A percentile compares a stretch with the other conserved stretches of the same genome.
Conservation (phyloP, 2,113 vertebrate species). For the Sturnira hondurensis region DNA sequence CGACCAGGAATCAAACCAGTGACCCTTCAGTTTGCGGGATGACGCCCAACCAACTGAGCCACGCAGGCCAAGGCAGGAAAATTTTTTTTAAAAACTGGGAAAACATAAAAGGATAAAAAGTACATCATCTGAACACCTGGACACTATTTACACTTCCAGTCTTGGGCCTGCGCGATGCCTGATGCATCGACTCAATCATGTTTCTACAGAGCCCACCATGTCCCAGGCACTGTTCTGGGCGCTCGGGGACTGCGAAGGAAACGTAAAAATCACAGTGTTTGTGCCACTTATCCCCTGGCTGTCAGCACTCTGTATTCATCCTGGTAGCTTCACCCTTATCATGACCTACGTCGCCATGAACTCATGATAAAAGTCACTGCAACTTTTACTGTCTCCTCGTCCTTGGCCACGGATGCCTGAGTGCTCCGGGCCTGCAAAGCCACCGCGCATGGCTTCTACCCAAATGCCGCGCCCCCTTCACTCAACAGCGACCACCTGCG, state of each 20-base stretch:
- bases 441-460: background rate
- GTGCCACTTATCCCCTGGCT: background rate
- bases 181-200: background rate
- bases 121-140: background rate
- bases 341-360: background rate
- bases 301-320: background rate
- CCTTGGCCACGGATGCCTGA: background rate
- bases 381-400: background rate
- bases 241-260: background rate
- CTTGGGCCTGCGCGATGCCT: background rate
- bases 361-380: background rate
- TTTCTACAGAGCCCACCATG: rapidly evolving
- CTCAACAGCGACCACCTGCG: background rate
- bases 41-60: too few relatives aligned
- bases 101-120: background rate
- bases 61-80: too few relatives aligned
- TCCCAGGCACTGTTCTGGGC: background rate
- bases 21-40: too few relatives aligned
- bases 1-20: too few relatives aligned
- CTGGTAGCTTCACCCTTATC: background rate
- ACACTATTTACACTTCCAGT: background rate
- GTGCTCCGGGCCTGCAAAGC: background rate
- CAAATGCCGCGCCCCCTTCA: background rate
- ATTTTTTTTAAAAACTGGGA: background rate
- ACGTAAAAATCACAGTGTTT: background rate